Percentiles rank a stretch among this genome's conserved stretches.
phyloP scores from a whole-genome alignment of 92 coral and sea anemone genomes.

The Phenganax stokvisi region DNA sequence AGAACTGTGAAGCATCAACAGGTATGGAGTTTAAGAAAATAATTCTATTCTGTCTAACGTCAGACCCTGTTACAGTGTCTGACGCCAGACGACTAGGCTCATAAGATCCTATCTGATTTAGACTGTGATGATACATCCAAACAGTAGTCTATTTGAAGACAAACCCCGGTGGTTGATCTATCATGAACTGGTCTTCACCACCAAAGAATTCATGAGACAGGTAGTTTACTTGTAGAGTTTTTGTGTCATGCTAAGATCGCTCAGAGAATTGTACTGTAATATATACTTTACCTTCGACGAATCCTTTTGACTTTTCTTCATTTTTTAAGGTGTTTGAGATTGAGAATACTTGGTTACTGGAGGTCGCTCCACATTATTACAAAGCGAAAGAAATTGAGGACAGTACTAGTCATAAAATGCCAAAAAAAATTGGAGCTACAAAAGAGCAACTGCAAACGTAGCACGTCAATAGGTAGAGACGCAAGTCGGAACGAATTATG shows the following conservation, averaged over 20 bases:
- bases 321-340: conserved; percentile 75
- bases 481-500: background rate
- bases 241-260: too few relatives aligned
- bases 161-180: conserved; percentile 94
- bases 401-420: conserved; percentile 87
- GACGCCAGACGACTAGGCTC: too few relatives aligned
- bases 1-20: conserved; percentile 97
- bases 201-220: conserved; percentile 98
- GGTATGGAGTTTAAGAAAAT: conserved; percentile 37
- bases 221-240: conserved; percentile 23
- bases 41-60: too few relatives aligned
- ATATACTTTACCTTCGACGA: background rate
- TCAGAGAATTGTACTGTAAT: too few relatives aligned
- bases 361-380: conserved; percentile 96
- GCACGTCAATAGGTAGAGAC: background rate
- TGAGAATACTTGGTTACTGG: conserved; percentile 89
- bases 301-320: background rate
- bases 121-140: conserved; percentile 97
- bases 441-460: conserved; percentile 59
- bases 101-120: conserved; percentile 6
- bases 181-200: conserved; percentile 91
- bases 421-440: conserved; percentile 88
- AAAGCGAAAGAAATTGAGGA: conserved; percentile 93
- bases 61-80: too few relatives aligned
- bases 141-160: conserved; percentile 89